A percentile compares a stretch with the other conserved stretches of the same genome.
Evolutionary conservation across 2,797 vertebrate species (phyloP).

Genomic region (Sebastes jordani): DNA sequence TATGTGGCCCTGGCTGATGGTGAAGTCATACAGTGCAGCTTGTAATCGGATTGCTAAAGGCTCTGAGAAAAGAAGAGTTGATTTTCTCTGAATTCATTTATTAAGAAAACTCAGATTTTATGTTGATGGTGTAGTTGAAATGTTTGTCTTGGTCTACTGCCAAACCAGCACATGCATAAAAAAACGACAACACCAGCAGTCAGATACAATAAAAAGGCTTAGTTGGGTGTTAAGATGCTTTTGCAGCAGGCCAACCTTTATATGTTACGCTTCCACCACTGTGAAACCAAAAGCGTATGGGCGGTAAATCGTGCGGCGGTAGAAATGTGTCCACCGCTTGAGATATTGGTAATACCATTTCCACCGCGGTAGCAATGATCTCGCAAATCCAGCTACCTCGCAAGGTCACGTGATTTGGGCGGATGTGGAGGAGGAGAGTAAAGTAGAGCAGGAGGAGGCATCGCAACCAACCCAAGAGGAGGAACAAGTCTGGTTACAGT

Average conservation of each 20-base stretch:
- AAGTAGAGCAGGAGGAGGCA: neutral
- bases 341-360: neutral
- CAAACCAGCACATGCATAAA: neutral
- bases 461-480: neutral
- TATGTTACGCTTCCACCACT: neutral
- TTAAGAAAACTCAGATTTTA: neutral
- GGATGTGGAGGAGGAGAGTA: neutral
- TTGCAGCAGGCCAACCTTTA: neutral
- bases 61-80: neutral
- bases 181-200: neutral
- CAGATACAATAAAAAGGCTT: neutral
- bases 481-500: neutral
- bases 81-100: neutral
- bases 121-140: neutral
- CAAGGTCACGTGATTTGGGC: neutral
- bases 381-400: neutral
- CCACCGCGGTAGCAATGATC: neutral
- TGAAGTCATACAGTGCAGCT: slow-evolving; percentile 47
- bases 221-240: neutral
- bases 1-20: slow-evolving; percentile 40
- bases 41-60: slow-evolving; percentile 7
- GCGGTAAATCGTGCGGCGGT: neutral
- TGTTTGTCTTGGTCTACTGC: neutral
- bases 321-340: neutral
- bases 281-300: neutral